Percentiles rank a stretch among this genome's conserved stretches.
phyloP scores from a whole-genome alignment of 1,140 invertebrate genomes.

The Papilio polyxenes region DNA sequence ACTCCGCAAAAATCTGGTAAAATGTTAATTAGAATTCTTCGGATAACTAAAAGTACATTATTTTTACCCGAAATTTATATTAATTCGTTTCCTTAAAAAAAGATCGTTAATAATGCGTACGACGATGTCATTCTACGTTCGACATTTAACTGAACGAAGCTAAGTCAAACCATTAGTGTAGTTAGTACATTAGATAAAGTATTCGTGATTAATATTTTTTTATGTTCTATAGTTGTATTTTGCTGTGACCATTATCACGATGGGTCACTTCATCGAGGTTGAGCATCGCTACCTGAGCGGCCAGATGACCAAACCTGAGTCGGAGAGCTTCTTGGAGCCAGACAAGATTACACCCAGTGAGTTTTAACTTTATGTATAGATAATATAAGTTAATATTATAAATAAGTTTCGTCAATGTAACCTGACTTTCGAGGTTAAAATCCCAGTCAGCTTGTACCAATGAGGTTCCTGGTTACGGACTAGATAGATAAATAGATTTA shows the following conservation, averaged over 20 bases:
- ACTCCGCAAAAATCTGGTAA: too few species aligned
- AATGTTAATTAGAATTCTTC: too few species aligned
- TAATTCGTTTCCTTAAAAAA: too few species aligned
- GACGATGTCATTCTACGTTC: background rate
- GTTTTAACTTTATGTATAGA: constrained; percentile 38
- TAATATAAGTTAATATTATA: background rate
- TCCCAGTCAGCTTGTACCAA: background rate
- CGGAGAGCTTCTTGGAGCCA: constrained; percentile 71
- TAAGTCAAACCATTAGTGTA: background rate
- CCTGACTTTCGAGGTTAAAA: background rate
- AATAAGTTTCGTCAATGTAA: background rate
- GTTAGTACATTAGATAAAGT: too few species aligned
- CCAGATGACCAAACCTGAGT: constrained; percentile 62
- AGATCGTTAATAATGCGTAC: background rate
- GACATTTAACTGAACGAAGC: background rate
- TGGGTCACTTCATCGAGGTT: constrained; percentile 73
- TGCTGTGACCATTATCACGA: constrained; percentile 68
- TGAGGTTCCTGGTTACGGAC: background rate
- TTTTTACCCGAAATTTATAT: too few species aligned
- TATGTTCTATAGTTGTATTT: constrained; percentile 60
- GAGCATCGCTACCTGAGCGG: constrained; percentile 69
- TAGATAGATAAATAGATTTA: too few species aligned
- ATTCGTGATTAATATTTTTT: background rate
- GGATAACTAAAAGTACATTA: too few species aligned
- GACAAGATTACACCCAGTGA: constrained; percentile 74